Percentiles rank a stretch among this genome's conserved stretches.
Evolutionary conservation across 2,113 vertebrate species (phyloP).

Genomic region (Ivindomyrus marchei): DNA sequence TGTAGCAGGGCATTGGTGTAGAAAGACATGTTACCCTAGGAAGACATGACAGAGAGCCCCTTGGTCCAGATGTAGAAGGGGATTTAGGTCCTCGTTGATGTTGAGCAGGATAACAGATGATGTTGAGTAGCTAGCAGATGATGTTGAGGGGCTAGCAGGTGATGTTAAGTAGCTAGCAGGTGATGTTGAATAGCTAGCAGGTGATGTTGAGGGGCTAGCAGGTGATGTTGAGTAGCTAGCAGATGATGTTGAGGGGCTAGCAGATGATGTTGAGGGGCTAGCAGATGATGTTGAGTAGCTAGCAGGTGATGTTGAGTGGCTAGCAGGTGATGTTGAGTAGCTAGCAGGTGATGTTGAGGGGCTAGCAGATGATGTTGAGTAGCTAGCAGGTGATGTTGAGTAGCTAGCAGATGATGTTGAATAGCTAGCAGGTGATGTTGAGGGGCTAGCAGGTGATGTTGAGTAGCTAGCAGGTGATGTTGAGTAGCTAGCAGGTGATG

Average conservation of each 20-base stretch:
- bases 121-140: background rate
- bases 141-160: too few species aligned
- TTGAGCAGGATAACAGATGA: background rate
- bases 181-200: background rate
- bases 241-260: too few species aligned
- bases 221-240: background rate
- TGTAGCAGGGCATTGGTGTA: background rate
- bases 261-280: background rate
- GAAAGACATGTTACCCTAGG: background rate
- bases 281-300: too few species aligned
- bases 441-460: too few species aligned
- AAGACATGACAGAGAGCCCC: background rate
- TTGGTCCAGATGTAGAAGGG: background rate
- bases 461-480: too few species aligned
- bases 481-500: accelerated
- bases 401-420: too few species aligned
- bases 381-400: too few species aligned
- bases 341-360: too few species aligned
- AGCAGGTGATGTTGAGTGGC: background rate
- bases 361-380: too few species aligned
- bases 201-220: background rate
- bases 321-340: too few species aligned
- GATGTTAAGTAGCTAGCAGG: background rate
- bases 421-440: too few species aligned
- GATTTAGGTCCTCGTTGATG: background rate